These are phyloP conservation scores for Pseudomyrmex flavicornis DNA, from an alignment of 1,140 invertebrate species.

Conservation along the genomic window DNA sequence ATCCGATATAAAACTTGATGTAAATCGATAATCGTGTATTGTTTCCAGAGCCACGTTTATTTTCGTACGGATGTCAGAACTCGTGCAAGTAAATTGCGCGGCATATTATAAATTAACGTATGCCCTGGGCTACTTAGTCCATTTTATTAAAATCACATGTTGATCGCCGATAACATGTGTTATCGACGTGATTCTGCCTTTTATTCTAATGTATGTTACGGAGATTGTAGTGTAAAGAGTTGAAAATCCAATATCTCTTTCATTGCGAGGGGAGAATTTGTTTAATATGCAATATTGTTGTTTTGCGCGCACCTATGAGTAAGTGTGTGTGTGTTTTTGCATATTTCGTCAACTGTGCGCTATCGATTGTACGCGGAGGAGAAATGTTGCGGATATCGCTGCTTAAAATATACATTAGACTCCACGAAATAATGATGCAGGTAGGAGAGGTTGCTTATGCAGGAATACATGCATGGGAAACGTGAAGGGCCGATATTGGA, in stretches of 20 bases:
- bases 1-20: constrained; percentile 51
- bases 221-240: not conserved
- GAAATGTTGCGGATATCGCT: constrained; percentile 40
- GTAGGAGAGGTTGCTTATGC: constrained; percentile 75
- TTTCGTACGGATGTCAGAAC: constrained; percentile 41
- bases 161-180: constrained; percentile 18
- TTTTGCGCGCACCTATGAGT: too few relatives aligned
- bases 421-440: constrained; percentile 77
- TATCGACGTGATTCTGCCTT: constrained; percentile 32
- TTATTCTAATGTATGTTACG: constrained; percentile 26
- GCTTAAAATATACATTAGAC: constrained; percentile 78
- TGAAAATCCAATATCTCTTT: too few relatives aligned
- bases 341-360: constrained; percentile 3
- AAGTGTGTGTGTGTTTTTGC: not conserved
- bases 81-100: constrained; percentile 3
- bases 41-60: constrained; percentile 27
- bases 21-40: constrained; percentile 43
- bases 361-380: not conserved
- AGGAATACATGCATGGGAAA: constrained; percentile 81
- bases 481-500: constrained; percentile 73
- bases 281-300: too few relatives aligned
- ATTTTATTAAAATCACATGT: constrained; percentile 48
- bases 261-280: too few relatives aligned
- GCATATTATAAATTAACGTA: constrained; percentile 32
- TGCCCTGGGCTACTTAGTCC: constrained; percentile 32